Evolutionary conservation across 92 coral and sea anemone species (phyloP).

Genomic region (Meandrina meandrites): DNA sequence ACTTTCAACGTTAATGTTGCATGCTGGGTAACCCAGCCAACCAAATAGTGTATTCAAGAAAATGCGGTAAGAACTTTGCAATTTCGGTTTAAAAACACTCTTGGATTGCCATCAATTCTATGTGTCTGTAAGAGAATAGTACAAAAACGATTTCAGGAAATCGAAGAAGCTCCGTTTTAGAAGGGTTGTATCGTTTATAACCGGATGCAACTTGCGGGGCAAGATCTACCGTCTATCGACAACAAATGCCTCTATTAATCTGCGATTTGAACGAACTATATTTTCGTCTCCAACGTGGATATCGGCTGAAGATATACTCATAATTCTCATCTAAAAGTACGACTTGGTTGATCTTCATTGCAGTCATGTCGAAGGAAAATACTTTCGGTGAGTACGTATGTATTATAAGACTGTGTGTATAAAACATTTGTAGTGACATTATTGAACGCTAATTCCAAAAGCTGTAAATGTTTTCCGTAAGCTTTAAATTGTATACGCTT

Average conservation of each 20-base stretch:
- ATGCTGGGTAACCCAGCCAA: conserved; percentile 16
- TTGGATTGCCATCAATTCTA: background rate
- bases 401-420: too few relatives aligned
- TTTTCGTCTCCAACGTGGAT: background rate
- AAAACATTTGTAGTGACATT: background rate
- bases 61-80: background rate
- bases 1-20: background rate
- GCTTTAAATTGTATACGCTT: background rate
- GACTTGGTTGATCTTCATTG: background rate
- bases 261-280: background rate
- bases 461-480: background rate
- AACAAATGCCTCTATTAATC: background rate
- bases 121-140: background rate
- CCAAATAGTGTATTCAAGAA: background rate
- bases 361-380: background rate
- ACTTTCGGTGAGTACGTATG: conserved; percentile 6
- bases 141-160: background rate
- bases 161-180: background rate
- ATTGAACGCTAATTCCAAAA: background rate
- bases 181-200: background rate
- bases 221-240: background rate
- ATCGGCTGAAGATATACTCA: background rate
- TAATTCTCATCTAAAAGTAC: too few relatives aligned
- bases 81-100: background rate
- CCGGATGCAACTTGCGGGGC: background rate